phyloP scores from a whole-genome alignment of 2,113 vertebrate genomes.

The Engystomops pustulosus region DNA sequence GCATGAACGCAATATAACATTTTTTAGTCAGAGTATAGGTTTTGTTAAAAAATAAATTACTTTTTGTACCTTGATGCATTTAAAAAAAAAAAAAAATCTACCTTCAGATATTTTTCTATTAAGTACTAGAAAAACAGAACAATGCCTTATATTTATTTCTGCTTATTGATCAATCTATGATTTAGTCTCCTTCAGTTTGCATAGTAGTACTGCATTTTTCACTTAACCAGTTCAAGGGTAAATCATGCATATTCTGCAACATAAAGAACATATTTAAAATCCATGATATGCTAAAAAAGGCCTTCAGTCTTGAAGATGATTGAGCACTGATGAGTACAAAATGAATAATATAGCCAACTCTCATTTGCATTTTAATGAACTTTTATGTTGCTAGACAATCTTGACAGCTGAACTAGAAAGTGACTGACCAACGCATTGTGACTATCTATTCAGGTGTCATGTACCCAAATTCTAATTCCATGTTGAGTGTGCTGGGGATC shows the following conservation, averaged over 20 bases:
- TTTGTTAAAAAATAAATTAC: no score
- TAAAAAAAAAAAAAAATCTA: no score
- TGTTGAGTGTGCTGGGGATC: background rate
- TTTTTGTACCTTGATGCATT: no score
- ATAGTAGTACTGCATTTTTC: background rate
- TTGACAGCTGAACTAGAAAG: conserved; percentile 44
- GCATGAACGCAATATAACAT: no score
- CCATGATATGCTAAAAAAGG: conserved; percentile 36
- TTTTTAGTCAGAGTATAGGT: no score
- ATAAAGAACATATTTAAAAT: background rate
- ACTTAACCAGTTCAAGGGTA: background rate
- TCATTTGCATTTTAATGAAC: conserved; percentile 51
- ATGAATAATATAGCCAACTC: conserved; percentile 37
- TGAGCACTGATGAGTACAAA: conserved; percentile 40
- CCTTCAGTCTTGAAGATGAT: conserved; percentile 35
- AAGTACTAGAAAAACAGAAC: no score
- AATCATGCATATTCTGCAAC: conserved; percentile 4
- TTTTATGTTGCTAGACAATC: conserved; percentile 32
- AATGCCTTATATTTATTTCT: no score
- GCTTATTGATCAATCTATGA: no score
- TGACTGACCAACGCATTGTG: conserved; percentile 35
- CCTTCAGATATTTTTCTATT: no score
- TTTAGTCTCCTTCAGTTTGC: no score
- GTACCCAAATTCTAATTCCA: conserved; percentile 6
- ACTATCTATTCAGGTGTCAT: conserved; percentile 27